These are phyloP conservation scores for Xenopus petersii DNA, from an alignment of 2,797 vertebrate species.

Conservation along the genomic window DNA sequence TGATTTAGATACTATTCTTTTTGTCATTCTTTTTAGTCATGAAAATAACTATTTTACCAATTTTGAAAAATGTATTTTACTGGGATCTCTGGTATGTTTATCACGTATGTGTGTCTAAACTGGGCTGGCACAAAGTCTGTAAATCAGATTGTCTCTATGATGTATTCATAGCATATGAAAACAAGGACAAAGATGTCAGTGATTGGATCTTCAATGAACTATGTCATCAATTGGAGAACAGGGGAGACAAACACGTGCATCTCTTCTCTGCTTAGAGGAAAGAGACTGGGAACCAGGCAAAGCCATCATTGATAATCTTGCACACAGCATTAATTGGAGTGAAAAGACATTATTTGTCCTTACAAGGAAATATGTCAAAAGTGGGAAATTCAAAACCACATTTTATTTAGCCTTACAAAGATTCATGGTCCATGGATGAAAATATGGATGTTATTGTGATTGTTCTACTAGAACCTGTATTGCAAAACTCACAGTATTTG, in stretches of 20 bases:
- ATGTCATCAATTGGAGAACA: constrained; percentile 31
- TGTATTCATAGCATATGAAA: constrained; percentile 73
- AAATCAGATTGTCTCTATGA: constrained; percentile 61
- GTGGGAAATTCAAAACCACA: constrained; percentile 71
- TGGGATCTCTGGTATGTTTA: constrained; percentile 57
- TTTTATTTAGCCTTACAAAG: constrained; percentile 79
- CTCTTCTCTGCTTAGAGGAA: constrained; percentile 62
- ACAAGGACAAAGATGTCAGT: constrained; percentile 66
- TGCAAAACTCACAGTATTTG: constrained; percentile 79
- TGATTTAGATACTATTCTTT: constrained; percentile 60
- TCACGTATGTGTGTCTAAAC: constrained; percentile 49
- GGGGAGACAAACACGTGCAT: constrained; percentile 55
- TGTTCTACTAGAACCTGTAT: constrained; percentile 53
- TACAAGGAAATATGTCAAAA: constrained; percentile 69
- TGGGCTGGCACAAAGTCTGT: constrained; percentile 56
- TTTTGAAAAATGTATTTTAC: no score
- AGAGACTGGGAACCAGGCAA: constrained; percentile 71
- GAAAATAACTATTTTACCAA: constrained; percentile 55
- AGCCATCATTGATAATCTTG: constrained; percentile 71
- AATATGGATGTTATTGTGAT: constrained; percentile 73
- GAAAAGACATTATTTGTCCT: constrained; percentile 74
- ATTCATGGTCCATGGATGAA: constrained; percentile 75
- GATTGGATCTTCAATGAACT: constrained; percentile 57
- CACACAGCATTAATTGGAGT: constrained; percentile 52
- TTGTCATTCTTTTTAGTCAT: constrained; percentile 61